Evolutionary conservation across 2,113 vertebrate genomes (phyloP), one percentile per base, ranked within the genome.

Genomic region (Dipodomys ordii): DNA sequence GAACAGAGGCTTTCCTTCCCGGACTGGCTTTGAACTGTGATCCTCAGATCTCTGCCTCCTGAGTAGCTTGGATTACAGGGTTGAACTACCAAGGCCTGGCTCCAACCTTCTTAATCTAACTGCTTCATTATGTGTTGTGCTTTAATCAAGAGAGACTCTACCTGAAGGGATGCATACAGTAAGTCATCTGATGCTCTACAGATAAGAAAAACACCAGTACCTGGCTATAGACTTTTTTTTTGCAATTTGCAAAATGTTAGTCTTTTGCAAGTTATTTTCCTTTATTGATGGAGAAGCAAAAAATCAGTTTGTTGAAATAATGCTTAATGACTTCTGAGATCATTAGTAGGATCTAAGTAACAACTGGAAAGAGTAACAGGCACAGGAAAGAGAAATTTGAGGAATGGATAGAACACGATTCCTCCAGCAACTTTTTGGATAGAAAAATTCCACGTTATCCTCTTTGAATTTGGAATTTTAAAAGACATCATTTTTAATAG

Each of bases 401-500:
- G 27, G 69, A 72, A 23, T 35, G 27, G 7, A 35, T 39, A 19
- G 3, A 4, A 4, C 71, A 30, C 78, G 9, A 85, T 20, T 23
- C 23, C 15, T 46, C 1, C 1, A 60, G 12, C 1, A 64, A 32
- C 22, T n/a, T 44, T 13, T 30, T 27, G 53, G 30, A 20, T 11
- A n/a, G 7, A 13, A 72, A 79, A 78, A 11, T 0, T 6, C 7
- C 9, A 57, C 22, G 64, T 67, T 46, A 35, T 49, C 62, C 73
- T 49, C 62, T 85, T 65, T 22, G 9, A 76, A 91, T 74, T 65
- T 8, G 8, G n/a, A 28, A 7, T 2, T 88, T 74, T 74, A 84
- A 78, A 35, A 27, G 53, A 74, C n/a, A 81, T 27, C 23, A 39
- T 62, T 88, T 95, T 88, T 81, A 80, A 65, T 30, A 80, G 28